Evolutionary conservation across 2,113 vertebrate species (phyloP).

Genomic region (Sinocyclocheilus grahami): DNA sequence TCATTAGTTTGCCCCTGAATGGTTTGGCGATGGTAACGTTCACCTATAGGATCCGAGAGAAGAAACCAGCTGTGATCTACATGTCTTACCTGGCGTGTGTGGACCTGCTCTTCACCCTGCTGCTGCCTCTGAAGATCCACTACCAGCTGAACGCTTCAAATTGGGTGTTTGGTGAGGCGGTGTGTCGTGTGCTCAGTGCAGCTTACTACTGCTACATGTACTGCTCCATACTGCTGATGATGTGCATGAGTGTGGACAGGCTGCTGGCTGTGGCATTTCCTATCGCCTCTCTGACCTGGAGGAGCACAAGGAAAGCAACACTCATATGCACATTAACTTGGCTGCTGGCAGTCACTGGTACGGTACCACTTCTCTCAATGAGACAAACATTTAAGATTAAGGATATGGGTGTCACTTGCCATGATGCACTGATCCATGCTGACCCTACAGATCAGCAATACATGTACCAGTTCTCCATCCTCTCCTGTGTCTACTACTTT

Average conservation of each 20-base stretch:
- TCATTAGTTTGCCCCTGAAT: constrained; percentile 87
- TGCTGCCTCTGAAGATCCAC: constrained; percentile 82
- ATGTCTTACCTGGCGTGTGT: constrained; percentile 87
- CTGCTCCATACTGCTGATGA: constrained; percentile 89
- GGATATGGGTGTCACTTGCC: constrained; percentile 85
- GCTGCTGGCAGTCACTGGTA: constrained; percentile 80
- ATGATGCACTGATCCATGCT: constrained; percentile 75
- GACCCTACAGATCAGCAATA: constrained; percentile 61
- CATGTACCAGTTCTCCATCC: constrained; percentile 83
- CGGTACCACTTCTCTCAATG: constrained; percentile 80
- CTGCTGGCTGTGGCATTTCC: constrained; percentile 92
- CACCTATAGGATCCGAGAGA: constrained; percentile 61
- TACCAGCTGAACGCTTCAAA: constrained; percentile 88
- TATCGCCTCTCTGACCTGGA: constrained; percentile 86
- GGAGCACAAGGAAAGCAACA: constrained; percentile 74
- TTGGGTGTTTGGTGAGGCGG: constrained; percentile 84
- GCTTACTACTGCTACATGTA: constrained; percentile 96
- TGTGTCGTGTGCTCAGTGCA: constrained; percentile 84
- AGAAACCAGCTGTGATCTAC: constrained; percentile 81
- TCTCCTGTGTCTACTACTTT: constrained; percentile 86
- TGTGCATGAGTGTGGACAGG: constrained; percentile 85
- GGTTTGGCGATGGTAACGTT: constrained; percentile 81
- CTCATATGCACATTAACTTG: constrained; percentile 76
- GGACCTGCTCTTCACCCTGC: background rate
- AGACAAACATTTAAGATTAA: constrained; percentile 77